phyloP scores from a whole-genome alignment of 2,113 vertebrate species.

The Forbesichthys papilliferus region DNA sequence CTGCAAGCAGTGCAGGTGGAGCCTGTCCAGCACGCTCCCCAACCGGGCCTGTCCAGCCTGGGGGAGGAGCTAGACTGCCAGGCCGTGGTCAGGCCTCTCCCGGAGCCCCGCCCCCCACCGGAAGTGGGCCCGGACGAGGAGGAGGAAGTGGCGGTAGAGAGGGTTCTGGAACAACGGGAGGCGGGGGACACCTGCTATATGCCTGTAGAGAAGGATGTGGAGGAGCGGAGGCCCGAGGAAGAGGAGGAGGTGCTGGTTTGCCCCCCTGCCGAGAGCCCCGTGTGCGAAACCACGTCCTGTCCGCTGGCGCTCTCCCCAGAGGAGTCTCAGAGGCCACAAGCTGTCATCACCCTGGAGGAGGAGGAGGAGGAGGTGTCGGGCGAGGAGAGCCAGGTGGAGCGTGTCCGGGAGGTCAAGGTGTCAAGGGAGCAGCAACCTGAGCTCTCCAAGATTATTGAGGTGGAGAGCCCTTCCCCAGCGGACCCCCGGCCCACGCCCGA shows the following conservation, averaged over 20 bases:
- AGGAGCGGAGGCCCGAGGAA: slow-evolving; percentile 46
- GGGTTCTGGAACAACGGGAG: slow-evolving; percentile 53
- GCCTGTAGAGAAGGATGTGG: slow-evolving; percentile 49
- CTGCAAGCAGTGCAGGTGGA: slow-evolving; percentile 83
- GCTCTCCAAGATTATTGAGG: slow-evolving; percentile 50
- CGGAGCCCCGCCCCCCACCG: slow-evolving; percentile 57
- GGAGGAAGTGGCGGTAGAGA: slow-evolving; percentile 31
- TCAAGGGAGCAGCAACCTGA: slow-evolving; percentile 40
- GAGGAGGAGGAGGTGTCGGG: slow-evolving; percentile 42
- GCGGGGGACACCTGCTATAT: slow-evolving; percentile 56
- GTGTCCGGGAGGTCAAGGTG: slow-evolving; percentile 59
- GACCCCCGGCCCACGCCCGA: slow-evolving; percentile 14
- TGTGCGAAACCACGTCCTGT: slow-evolving; percentile 59
- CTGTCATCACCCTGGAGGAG: slow-evolving; percentile 66
- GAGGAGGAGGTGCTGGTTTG: slow-evolving; percentile 64
- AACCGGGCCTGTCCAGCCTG: slow-evolving; percentile 55
- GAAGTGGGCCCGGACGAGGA: slow-evolving; percentile 51
- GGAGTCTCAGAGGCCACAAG: slow-evolving; percentile 47
- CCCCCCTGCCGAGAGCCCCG: slow-evolving; percentile 54
- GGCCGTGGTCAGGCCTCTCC: slow-evolving; percentile 62
- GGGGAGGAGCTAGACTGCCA: slow-evolving; percentile 66
- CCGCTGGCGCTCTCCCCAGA: slow-evolving; percentile 56
- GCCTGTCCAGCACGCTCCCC: slow-evolving; percentile 56
- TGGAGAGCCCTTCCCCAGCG: slow-evolving; percentile 50
- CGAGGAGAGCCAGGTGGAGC: slow-evolving; percentile 46